Base-by-base conservation (phyloP, 1,140 invertebrate genomes). In the Planococcus citri region DNA sequence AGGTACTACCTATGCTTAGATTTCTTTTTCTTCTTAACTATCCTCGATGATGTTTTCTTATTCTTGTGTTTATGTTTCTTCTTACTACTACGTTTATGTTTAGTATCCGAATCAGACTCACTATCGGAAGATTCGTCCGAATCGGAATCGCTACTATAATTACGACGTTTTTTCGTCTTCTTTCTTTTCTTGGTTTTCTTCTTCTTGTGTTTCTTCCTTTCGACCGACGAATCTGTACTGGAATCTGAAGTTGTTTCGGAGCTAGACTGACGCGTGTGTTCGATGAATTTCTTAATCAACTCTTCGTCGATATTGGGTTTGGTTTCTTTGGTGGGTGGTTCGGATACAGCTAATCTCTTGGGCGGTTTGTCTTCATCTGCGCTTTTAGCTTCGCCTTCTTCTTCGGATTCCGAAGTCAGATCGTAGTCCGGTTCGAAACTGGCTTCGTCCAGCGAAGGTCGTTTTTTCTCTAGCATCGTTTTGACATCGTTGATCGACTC, bases 1-100 rank as follows among this genome's bases (percentile, higher is more conserved):
- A 9, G n/a, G 4, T 17, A 51, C 10, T 4, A 51, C 41, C 17
- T 51, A 51, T 73, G 72, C 70, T 75, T 75, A 22, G 72, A 70
- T 71, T 75, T 74, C 71, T 75, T 75, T 37, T 72, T 73, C 68
- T 75, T 75, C 60, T 74, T 74, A 0, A 73, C 68, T 17, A 73
- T 72, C 33, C 67, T 71, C 41, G 73, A 74, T n/a, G n/a, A n/a
- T n/a, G n/a, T n/a, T n/a, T n/a, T n/a, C n/a, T n/a, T 51, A 1
- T 33, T 17, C 61, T 73, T 73, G 20, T 71, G 72, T 37, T 73
- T 74, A 41, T 74, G 73, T 60, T 74, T 74, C 3, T 75, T 72
- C 58, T 73, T 72, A 27, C 72, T 73, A 57, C 74, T 74, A 68
- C 72, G 72, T 33, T 70, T 72, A 29, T 72, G 69, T 12, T 69